Base-by-base conservation (phyloP, 2,113 vertebrate genomes). In the Mugil cephalus region DNA sequence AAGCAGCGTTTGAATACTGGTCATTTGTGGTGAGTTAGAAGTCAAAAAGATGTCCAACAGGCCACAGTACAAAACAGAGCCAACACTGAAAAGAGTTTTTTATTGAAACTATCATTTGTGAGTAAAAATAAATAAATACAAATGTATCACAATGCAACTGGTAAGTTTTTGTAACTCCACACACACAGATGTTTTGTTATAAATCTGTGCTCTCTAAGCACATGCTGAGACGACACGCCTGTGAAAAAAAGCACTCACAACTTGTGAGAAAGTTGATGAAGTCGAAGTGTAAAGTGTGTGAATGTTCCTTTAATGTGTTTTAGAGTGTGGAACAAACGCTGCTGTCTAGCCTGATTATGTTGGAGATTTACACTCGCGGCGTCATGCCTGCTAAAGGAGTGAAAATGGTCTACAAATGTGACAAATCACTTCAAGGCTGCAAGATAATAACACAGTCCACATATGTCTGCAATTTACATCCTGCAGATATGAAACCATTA, bases 391-490 rank as follows among this genome's bases (percentile, higher is more conserved):
- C 13, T 55, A 10, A 52, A 65, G 46, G 65, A 17, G 40, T 69
- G 56, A 62, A 79, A 69, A 80, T 30, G 15, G 7, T 12, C 35
- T 38, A 14, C 13, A 56, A 54, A 69, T 69, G 24, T 51, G 58
- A 73, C 13, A 43, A 54, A 56, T 75, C 14, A n/a, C 58, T 67
- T 47, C 19, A 74, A 81, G 59, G 19, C 40, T 58, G 46, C 47
- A 30, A 35, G 12, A 62, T 55, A 59, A 79, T 53, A 30, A 38
- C 54, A 54, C 19, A 13, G n/a, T 60, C 15, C 38, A 63, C 78
- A 77, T 36, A 14, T 62, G 48, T 65, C 46, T 56, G 12, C 18
- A 8, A 74, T 75, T 71, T 21, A 45, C 67, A 68, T 52, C 34
- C 10, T 15, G 15, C 36, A 60, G 38, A 54, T 42, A 39, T 19